Conservation (phyloP, 2,797 vertebrate genomes). For the Geotrypetes seraphini region DNA sequence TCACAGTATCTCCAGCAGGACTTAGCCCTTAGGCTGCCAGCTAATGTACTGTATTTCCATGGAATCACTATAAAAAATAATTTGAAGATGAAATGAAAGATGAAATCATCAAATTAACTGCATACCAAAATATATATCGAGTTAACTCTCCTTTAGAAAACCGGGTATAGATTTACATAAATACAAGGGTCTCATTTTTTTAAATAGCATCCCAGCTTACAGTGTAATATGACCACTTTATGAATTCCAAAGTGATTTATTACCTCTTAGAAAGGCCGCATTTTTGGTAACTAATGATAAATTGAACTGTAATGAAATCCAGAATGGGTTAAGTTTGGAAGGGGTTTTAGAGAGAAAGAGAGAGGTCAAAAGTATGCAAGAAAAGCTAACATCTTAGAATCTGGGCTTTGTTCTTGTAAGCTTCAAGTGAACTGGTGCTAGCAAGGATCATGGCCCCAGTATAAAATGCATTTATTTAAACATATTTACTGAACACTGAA, state of each 20-base stretch:
- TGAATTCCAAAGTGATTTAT: not conserved
- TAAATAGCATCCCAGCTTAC: not conserved
- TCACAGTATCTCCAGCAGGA: no score
- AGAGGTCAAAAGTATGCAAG: not conserved
- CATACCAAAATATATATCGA: conserved; percentile 13
- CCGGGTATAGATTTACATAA: not conserved
- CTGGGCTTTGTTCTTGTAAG: not conserved
- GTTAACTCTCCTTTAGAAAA: conserved; percentile 4
- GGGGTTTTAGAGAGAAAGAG: not conserved
- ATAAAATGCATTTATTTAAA: no score
- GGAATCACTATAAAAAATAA: conserved; percentile 10
- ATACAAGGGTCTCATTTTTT: conserved; percentile 3
- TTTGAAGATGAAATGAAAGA: not conserved
- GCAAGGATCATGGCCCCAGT: no score
- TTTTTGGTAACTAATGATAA: not conserved
- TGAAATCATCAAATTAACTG: conserved; percentile 2
- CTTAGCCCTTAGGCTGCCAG: no score
- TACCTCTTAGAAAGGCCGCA: not conserved
- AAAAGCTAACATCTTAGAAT: not conserved
- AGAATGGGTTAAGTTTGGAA: not conserved
- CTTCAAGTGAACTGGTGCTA: not conserved
- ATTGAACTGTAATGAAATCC: not conserved
- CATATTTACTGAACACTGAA: no score
- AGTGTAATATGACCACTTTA: not conserved
- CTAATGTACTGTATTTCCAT: conserved; percentile 5